These are phyloP conservation scores for Pholis gunnellus DNA, from an alignment of 2,113 vertebrate genomes.

Conservation along the genomic window DNA sequence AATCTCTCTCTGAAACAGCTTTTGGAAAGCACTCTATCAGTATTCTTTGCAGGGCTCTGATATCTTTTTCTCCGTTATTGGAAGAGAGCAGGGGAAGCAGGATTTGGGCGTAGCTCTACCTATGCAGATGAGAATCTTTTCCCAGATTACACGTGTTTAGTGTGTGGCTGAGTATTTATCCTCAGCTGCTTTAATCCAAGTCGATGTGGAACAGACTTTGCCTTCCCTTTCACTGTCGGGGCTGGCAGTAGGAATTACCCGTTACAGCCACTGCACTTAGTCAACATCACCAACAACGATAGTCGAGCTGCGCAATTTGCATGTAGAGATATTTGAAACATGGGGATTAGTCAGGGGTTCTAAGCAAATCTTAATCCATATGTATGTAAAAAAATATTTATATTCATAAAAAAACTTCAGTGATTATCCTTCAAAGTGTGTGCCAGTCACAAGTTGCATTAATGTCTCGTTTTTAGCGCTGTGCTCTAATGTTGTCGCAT, in stretches of 20 bases:
- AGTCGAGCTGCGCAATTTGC: conserved; percentile 49
- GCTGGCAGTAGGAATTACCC: conserved; percentile 34
- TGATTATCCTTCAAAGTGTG: conserved; percentile 60
- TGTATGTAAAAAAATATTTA: conserved; percentile 47
- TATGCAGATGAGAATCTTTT: conserved; percentile 61
- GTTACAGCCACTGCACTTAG: conserved; percentile 37
- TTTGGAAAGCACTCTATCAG: neutral
- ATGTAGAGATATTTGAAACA: conserved; percentile 64
- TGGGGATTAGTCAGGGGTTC: conserved; percentile 67
- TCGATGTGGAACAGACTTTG: conserved; percentile 28
- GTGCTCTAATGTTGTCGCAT: conserved; percentile 48
- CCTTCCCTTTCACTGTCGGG: conserved; percentile 2
- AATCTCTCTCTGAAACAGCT: neutral
- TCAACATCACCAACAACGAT: conserved; percentile 39
- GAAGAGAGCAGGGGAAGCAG: neutral
- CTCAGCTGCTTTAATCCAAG: conserved; percentile 50
- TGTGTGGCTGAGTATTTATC: conserved; percentile 50
- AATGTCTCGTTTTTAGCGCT: conserved; percentile 42
- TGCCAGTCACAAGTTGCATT: conserved; percentile 67
- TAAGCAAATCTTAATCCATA: conserved; percentile 68
- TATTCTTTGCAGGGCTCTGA: neutral
- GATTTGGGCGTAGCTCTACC: conserved; percentile 50
- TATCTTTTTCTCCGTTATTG: neutral
- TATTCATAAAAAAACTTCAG: conserved; percentile 43
- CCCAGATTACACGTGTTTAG: conserved; percentile 65